A percentile compares a stretch with the other conserved stretches of the same genome.
Conservation (phyloP, 2,888 invertebrate species). For the Mallateleia sp. region DNA sequence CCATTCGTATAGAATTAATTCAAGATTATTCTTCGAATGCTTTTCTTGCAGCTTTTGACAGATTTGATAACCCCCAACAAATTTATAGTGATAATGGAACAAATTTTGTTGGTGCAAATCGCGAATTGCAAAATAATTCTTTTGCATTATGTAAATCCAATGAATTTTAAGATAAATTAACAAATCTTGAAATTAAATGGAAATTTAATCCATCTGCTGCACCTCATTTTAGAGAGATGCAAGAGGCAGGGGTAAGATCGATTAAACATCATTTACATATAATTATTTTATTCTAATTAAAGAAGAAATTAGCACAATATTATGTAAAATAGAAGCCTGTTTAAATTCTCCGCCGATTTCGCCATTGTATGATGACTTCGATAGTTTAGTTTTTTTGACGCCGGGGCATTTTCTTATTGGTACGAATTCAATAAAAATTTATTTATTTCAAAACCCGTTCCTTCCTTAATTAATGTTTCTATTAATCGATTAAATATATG, state of each 20-base stretch:
- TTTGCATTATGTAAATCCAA: too few relatives aligned
- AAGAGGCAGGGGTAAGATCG: background rate
- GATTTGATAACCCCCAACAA: too few relatives aligned
- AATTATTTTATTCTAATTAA: slow-evolving; percentile 1
- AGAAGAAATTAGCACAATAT: slow-evolving; percentile 12
- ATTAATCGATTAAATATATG: background rate
- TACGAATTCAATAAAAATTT: background rate
- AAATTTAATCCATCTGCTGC: too few relatives aligned
- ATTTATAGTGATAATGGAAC: slow-evolving; percentile 61
- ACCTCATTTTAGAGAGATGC: too few relatives aligned
- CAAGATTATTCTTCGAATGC: slow-evolving; percentile 33
- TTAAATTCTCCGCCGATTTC: slow-evolving; percentile 12
- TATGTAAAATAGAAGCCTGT: slow-evolving; percentile 17
- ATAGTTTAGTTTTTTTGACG: background rate
- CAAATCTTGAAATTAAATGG: background rate
- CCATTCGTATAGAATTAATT: slow-evolving; percentile 49
- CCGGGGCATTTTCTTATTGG: background rate
- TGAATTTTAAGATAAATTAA: too few relatives aligned
- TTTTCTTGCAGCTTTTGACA: too few relatives aligned
- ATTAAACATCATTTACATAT: too few relatives aligned
- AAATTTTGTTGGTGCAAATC: too few relatives aligned
- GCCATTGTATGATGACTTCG: background rate
- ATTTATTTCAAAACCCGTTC: background rate
- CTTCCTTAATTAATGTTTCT: background rate
- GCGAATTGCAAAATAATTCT: background rate